Evolutionary conservation across 2,797 vertebrate species (phyloP).

Genomic region (Babyrousa celebensis): DNA sequence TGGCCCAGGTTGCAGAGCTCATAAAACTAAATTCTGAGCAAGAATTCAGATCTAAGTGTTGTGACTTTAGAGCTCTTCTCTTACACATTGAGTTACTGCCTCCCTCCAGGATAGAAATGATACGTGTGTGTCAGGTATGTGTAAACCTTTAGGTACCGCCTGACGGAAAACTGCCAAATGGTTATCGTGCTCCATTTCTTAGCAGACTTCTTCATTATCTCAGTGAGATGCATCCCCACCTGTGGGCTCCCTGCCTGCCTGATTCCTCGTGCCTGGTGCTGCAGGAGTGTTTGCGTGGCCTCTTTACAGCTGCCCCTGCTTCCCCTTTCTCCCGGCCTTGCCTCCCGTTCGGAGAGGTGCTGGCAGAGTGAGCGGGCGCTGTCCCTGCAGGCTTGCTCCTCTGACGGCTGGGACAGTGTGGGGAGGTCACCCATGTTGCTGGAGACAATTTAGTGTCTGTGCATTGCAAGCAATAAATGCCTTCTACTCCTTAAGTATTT

Average conservation of each 20-base stretch:
- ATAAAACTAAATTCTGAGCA: not conserved
- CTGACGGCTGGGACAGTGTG: fast-evolving
- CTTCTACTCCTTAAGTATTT: not conserved
- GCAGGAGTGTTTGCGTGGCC: not conserved
- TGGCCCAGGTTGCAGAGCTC: not conserved
- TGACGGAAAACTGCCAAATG: not conserved
- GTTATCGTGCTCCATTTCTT: not conserved
- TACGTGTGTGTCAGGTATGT: not conserved
- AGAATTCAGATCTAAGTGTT: not conserved
- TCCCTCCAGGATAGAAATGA: not conserved
- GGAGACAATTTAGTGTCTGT: not conserved
- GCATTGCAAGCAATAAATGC: not conserved
- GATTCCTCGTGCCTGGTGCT: not conserved
- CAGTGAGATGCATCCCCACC: not conserved
- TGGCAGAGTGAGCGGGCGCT: not conserved
- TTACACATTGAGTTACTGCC: not conserved
- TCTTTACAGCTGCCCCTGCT: not conserved
- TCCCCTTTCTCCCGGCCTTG: not conserved
- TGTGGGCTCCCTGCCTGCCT: not conserved
- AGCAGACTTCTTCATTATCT: not conserved
- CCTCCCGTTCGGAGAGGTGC: not conserved
- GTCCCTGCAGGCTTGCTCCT: not conserved
- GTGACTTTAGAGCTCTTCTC: not conserved
- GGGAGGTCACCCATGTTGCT: not conserved
- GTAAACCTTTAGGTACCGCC: not conserved